Base-by-base conservation (phyloP, 2,888 invertebrate species). In the Branchellion lobata region DNA sequence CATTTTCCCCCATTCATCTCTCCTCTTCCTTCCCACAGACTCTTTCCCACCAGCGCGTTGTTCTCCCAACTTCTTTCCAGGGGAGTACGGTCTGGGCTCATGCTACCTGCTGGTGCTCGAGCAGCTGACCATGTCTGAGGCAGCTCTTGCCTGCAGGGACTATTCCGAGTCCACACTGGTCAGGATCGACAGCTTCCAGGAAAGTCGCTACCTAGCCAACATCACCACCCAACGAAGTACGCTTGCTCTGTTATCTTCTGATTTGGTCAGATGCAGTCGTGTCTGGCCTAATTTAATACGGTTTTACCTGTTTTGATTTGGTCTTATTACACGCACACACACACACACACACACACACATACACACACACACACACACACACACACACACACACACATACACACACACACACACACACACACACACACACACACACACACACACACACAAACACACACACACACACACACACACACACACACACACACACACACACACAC, bases 21-120 rank as follows among this genome's bases (percentile, higher is more conserved):
- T n/a, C n/a, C n/a, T n/a, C n/a, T n/a, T n/a, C 31, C 34, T 29
- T 29, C 8, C 69, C 29, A 11, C 69, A 73, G 73, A 27, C 36
- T 29, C 29, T 24, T 73, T 40, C 40, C 27, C 73, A 3, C 73
- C 73, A 2, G 40, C 73, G 2, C 21, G 73, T 36, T 81, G 81
- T 61, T 80, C 81, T 0, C 68, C 57, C 29, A 80, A 80, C 8
- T 81, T 80, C 40, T 24, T 61, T 1, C 69, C 80, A 2, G 81
- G 81, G 1, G 47, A 74, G 36, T 81, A 80, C 40, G 81, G 81
- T 1, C 47, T 81, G 1, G 80, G 81, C 11, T 81, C 81, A 61
- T 81, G 81, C 51, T 81, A 81, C 78, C 47, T 79, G 61, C 21
- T 81, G 47, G 33, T 80, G 1, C 24, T 76, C 2, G 77, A 80